Percentiles rank a stretch among this genome's conserved stretches.
phyloP scores from a whole-genome alignment of 2,113 vertebrate genomes.

The Amphilophus citrinellus region DNA sequence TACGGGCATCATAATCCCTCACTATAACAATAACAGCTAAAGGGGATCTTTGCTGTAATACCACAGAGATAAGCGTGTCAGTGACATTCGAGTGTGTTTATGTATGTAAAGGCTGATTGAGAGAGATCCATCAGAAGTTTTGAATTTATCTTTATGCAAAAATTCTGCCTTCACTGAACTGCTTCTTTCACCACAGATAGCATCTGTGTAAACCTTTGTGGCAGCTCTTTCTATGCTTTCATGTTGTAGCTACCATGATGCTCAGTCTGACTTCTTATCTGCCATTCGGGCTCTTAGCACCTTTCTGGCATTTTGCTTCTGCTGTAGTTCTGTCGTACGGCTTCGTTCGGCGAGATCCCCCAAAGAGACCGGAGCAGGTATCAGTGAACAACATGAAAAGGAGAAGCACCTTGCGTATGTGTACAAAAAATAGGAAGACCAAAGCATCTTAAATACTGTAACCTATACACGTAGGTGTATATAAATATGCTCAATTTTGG shows the following conservation, averaged over 20 bases:
- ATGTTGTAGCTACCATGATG: not conserved
- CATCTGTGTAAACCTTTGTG: constrained; percentile 4
- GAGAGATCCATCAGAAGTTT: not conserved
- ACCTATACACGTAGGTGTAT: too few relatives aligned
- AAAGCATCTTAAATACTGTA: too few relatives aligned
- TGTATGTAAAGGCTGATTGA: constrained; percentile 33
- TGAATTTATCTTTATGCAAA: constrained; percentile 41
- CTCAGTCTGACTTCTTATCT: not conserved
- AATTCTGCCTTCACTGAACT: constrained; percentile 11
- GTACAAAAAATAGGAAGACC: not conserved
- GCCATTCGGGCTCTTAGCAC: not conserved
- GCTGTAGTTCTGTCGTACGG: not conserved
- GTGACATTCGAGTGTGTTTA: not conserved
- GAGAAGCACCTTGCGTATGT: not conserved
- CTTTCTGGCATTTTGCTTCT: not conserved
- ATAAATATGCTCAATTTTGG: too few relatives aligned
- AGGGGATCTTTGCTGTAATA: not conserved
- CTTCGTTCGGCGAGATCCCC: not conserved
- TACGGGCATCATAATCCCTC: not conserved
- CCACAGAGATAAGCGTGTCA: not conserved
- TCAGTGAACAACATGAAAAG: not conserved
- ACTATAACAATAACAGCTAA: not conserved
- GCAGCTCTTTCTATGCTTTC: constrained; percentile 19
- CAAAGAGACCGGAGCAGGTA: not conserved
- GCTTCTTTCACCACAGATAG: constrained; percentile 6